Base-by-base conservation (phyloP, 2,797 vertebrate species). In the Podarcis siculus region DNA sequence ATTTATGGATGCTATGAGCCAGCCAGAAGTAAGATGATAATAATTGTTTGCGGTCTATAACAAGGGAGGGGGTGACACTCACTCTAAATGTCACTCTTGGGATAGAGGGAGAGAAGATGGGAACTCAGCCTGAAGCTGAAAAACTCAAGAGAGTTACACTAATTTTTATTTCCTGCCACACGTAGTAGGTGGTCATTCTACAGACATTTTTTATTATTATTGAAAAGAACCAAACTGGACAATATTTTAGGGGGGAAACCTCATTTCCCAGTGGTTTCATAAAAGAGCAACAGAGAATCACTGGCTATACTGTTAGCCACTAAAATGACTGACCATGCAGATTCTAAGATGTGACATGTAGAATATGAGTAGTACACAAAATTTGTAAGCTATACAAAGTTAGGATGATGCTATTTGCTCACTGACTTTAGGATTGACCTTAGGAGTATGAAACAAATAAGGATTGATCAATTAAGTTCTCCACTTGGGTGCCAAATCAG, bases 311-410 rank as follows among this genome's bases (percentile, higher is more conserved):
- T 0, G 23, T 75, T 67, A 84, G 83, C 8, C 0, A 58, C 13
- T 0, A 1, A 2, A 58, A 76, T 58, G 45, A 71, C 1, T 61
- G 19, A 61, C 58, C 84, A 85, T 0, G 8, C 2, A 85, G 66
- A 49, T 32, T 91, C 86, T 85, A 75, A 88, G 25, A 4, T 58
- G 30, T 81, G 30, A 87, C 87, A 92, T 72, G 35, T 19, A 82
- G 3, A 83, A 10, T 1, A 88, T 77, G 9, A 67, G 23, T 35
- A n/a, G 30, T 82, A 89, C 83, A 73, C 69, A 3, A 90, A 92
- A 89, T 78, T 4, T 72, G 2, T 25, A 81, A 37, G 4, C 35
- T 87, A 21, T 45, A 80, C 25, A 78, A 27, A 71, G 17, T 42
- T 71, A 67, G 49, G 64, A 81, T 2, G 87, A 66, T 12, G 88